Evolutionary conservation across 2,113 vertebrate genomes (phyloP).

Genomic region (Perognathus longimembris): DNA sequence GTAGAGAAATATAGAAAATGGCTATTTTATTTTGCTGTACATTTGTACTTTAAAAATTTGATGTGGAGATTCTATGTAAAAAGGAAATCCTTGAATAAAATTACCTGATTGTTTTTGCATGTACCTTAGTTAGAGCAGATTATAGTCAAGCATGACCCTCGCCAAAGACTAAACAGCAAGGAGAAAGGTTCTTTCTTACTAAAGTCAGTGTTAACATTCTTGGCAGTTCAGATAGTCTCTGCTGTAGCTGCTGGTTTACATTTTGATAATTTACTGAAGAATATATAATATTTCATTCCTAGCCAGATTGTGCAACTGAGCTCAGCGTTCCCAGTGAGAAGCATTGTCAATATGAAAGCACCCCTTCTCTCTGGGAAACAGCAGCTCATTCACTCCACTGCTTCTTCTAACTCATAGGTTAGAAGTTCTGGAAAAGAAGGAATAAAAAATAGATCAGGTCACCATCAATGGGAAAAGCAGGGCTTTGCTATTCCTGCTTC

Average conservation of each 20-base stretch:
- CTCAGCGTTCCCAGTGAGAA: conserved; percentile 57
- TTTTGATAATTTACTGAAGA: conserved; percentile 71
- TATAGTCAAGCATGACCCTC: neutral
- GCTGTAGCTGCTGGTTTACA: conserved; percentile 73
- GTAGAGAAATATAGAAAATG: conserved; percentile 18
- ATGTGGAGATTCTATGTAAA: neutral
- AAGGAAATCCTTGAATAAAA: neutral
- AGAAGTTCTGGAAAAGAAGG: conserved; percentile 71
- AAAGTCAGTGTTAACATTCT: conserved; percentile 68
- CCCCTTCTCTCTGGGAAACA: conserved; percentile 70
- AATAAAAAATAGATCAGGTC: neutral
- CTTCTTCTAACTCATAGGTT: conserved; percentile 72
- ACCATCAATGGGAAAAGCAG: conserved; percentile 29
- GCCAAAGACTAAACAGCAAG: conserved; percentile 7
- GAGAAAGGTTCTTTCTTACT: conserved; percentile 65
- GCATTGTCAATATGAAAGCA: conserved; percentile 67
- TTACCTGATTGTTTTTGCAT: neutral
- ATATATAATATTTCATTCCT: conserved; percentile 74
- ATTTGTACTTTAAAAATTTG: neutral
- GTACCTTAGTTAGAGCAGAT: neutral
- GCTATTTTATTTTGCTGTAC: neutral
- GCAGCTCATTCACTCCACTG: neutral
- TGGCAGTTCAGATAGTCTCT: conserved; percentile 36
- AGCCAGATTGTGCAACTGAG: conserved; percentile 63
- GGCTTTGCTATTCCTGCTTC: neutral